Percentiles rank a stretch among this genome's conserved stretches.
Conservation (phyloP, 2,888 invertebrate species). For the Belgica antarctica region DNA sequence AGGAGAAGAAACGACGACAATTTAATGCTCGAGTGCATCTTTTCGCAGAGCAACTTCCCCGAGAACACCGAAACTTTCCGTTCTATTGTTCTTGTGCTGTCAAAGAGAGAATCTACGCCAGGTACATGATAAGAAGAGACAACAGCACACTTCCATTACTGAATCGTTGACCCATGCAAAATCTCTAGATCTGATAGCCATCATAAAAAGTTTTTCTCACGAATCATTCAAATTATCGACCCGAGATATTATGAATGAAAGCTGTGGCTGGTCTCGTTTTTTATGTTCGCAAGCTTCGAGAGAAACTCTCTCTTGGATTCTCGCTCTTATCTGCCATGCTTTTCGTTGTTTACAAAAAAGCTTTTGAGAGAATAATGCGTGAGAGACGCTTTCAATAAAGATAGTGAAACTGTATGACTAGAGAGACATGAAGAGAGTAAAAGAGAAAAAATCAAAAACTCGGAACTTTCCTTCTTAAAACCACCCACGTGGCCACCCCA, state of each 20-base stretch:
- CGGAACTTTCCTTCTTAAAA: background rate
- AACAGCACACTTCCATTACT: background rate
- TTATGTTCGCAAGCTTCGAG: background rate
- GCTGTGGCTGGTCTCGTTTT: background rate
- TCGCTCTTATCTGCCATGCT: background rate
- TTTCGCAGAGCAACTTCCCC: background rate
- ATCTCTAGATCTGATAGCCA: background rate
- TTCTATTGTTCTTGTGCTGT: slow-evolving; percentile 2
- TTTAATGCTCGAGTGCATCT: slow-evolving; percentile 9
- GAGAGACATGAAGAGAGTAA: too few relatives aligned
- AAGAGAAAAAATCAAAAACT: too few relatives aligned
- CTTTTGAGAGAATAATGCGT: too few relatives aligned
- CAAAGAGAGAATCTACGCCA: too few relatives aligned
- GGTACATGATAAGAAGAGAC: background rate
- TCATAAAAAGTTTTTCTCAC: background rate
- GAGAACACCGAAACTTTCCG: background rate
- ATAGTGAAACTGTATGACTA: background rate
- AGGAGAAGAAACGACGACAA: background rate
- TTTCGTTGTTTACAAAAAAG: background rate
- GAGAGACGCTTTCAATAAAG: background rate
- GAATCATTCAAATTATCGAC: slow-evolving; percentile 28
- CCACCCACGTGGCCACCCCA: background rate
- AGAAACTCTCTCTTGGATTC: background rate
- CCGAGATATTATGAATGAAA: slow-evolving; percentile 24
- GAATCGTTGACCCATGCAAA: slow-evolving; percentile 21